Base-by-base conservation (phyloP, 2,888 invertebrate species). In the Ophraella communa region DNA sequence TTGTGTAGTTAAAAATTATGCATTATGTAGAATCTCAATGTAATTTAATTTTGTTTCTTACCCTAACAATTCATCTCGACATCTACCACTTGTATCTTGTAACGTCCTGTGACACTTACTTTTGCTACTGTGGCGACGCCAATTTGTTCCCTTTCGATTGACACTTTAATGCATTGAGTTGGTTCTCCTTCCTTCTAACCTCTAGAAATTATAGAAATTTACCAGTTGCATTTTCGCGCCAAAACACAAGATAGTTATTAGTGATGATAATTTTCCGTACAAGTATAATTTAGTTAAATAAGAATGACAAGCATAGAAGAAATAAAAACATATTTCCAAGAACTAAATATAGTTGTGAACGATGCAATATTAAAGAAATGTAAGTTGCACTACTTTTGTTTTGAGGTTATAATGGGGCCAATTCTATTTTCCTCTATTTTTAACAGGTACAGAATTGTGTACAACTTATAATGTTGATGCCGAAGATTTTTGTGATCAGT, bases 401-500 rank as follows among this genome's bases (percentile, higher is more conserved):
- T 56, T 59, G 4, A 54, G 54, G 45, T 33, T 54, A 45, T 60
- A 11, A 17, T n/a, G 30, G 17, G 39, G 21, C 14, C 27, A 18
- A 39, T 33, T 8, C 47, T 35, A 21, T 21, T 45, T 20, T 45
- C n/a, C 21, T 45, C 45, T 47, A 20, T 52, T 14, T 35, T 24
- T 39, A n/a, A 14, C 70, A 87, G 87, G 87, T 78, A 84, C 88
- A 75, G 88, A 87, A 79, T 82, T 92, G 70, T 91, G 91, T 78
- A 80, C 84, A 68, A 84, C 84, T 57, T 88, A 91, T 78, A 82
- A 85, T 73, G 81, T 91, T 54, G 85, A 85, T 69, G 88, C 90
- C 39, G 89, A 89, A 77, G 88, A 88, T 74, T 88, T 93, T 72
- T 90, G 88, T 56, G 89, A 91, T 78, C 87, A 88, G 84, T 94